Conservation (phyloP, 2,797 vertebrate species). For the Catharus ustulatus region DNA sequence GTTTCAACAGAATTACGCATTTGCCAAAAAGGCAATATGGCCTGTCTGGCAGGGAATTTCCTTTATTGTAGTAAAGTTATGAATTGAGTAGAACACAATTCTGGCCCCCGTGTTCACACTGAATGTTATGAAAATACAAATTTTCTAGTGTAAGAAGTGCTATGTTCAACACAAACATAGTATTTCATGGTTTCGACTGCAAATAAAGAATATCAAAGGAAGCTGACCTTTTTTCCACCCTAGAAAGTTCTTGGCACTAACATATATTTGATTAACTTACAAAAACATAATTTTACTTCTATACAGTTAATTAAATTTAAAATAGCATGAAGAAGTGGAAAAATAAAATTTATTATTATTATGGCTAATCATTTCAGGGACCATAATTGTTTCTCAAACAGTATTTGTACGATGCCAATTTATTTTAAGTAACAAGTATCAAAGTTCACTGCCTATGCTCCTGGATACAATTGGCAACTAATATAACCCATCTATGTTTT, state of each 20-base stretch:
- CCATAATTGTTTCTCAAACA: constrained; percentile 34
- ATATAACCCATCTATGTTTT: constrained; percentile 35
- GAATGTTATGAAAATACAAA: neutral
- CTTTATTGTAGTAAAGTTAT: neutral
- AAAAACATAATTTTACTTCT: neutral
- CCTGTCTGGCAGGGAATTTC: neutral
- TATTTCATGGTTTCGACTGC: neutral
- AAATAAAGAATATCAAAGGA: neutral
- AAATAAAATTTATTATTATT: constrained; percentile 24
- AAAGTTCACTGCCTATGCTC: neutral
- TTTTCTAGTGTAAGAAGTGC: neutral
- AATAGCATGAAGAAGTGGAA: neutral
- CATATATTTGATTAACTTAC: neutral
- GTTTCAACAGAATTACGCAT: neutral
- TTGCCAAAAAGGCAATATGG: neutral
- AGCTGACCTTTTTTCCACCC: neutral
- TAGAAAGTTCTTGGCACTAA: neutral
- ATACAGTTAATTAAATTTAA: constrained; percentile 21
- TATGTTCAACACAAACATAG: neutral
- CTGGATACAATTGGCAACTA: constrained; percentile 1
- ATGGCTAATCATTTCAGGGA: neutral
- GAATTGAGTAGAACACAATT: neutral
- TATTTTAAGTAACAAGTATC: constrained; percentile 37
- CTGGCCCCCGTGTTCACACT: rapidly evolving
- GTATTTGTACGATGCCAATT: constrained; percentile 23